phyloP scores from a whole-genome alignment of 2,113 vertebrate species.

The Pituophis catenifer region DNA sequence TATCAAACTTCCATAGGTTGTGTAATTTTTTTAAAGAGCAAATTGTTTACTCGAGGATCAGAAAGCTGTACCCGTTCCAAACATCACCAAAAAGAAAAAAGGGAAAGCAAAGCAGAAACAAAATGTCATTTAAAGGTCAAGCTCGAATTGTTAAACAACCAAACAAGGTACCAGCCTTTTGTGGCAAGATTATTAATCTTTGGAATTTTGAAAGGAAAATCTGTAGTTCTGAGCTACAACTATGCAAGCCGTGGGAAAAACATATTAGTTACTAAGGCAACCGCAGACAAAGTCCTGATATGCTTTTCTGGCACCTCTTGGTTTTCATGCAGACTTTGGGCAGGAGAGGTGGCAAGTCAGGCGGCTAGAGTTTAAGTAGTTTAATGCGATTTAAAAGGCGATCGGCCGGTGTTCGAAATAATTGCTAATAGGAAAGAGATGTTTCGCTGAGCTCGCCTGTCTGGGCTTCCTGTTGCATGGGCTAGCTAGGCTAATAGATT shows the following conservation, averaged over 20 bases:
- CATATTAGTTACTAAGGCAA: slow-evolving; percentile 76
- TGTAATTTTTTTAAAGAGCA: neutral
- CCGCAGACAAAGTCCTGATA: slow-evolving; percentile 55
- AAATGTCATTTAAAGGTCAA: slow-evolving; percentile 67
- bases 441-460: neutral
- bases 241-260: slow-evolving; percentile 48
- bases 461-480: slow-evolving; percentile 21
- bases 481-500: neutral
- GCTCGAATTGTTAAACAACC: neutral
- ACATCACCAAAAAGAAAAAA: neutral
- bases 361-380: slow-evolving; percentile 23
- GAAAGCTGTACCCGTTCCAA: neutral
- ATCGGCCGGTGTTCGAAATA: neutral
- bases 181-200: slow-evolving; percentile 47
- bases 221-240: slow-evolving; percentile 44
- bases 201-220: slow-evolving; percentile 8
- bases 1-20: slow-evolving; percentile 38
- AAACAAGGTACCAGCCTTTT: slow-evolving; percentile 10
- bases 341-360: slow-evolving; percentile 20
- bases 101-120: neutral
- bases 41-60: neutral
- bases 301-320: slow-evolving; percentile 49
- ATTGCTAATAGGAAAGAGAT: slow-evolving; percentile 1
- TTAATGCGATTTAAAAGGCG: neutral
- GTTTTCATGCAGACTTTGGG: slow-evolving; percentile 41